These are phyloP conservation scores for Poecilus cupreus DNA, from an alignment of 2,888 invertebrate species.

Conservation along the genomic window DNA sequence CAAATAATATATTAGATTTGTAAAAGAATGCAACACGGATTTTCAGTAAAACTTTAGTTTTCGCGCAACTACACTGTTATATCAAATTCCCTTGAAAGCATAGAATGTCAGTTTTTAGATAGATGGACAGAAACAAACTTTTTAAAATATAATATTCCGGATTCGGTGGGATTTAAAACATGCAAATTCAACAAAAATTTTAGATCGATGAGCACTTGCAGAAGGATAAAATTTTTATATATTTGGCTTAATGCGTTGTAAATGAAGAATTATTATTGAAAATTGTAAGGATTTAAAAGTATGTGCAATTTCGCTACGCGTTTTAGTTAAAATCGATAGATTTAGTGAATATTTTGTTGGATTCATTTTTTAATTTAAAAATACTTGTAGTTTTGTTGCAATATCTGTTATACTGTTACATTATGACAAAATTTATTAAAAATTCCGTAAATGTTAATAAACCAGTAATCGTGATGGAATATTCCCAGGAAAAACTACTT, in stretches of 20 bases:
- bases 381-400: not conserved
- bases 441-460: conserved; percentile 9
- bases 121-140: conserved; percentile 20
- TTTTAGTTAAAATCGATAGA: not conserved
- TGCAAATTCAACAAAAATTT: not conserved
- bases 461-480: not conserved
- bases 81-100: not conserved
- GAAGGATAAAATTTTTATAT: not conserved
- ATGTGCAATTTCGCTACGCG: too few relatives aligned
- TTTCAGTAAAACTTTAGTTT: not conserved
- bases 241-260: too few relatives aligned
- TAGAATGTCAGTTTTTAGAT: conserved; percentile 4
- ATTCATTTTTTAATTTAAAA: not conserved
- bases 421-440: conserved; percentile 8
- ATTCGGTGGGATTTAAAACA: conserved; percentile 1
- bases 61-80: not conserved
- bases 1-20: not conserved
- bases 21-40: not conserved
- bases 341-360: not conserved
- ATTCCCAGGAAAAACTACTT: not conserved
- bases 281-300: not conserved
- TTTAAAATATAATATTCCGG: conserved; percentile 16
- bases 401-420: not conserved
- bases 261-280: not conserved
- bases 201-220: not conserved